Base-by-base conservation (phyloP, 1,140 invertebrate genomes). In the Nomia melanderi region DNA sequence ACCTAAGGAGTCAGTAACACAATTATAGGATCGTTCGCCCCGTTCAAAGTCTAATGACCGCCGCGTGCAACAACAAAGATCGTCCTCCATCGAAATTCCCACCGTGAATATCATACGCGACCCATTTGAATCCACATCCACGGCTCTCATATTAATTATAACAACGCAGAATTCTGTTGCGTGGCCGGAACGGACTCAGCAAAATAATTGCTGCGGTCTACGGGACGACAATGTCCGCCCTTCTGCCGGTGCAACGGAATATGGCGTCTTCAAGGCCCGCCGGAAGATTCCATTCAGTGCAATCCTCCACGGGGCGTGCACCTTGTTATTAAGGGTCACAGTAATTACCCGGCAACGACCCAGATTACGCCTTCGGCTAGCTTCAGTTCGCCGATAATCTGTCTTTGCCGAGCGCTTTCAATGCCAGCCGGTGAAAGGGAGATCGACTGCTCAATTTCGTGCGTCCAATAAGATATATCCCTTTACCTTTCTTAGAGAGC, bases 341-440 rank as follows among this genome's bases (percentile, higher is more conserved):
- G 50, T 59, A 66, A 80, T 77, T 65, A n/a, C 23, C 44, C 60
- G n/a, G 11, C 59, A 39, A 64, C 41, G 59, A 77, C 78, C 54
- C 54, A 71, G 27, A 80, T 80, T 80, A 60, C 39, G 14, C 27
- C 41, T 56, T 36, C 36, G 41, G 29, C 47, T 57, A 47, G 27
- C 54, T 69, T 69, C 33, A 9, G 54, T 71, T 65, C 44, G 33
- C 12, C 44, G 50, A 80, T 69, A 62, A 72, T 77, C 53, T 23
- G 39, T 56, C 36, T 64, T 27, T 33, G 25, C 44, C 25, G 39
- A 23, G 31, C 3, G 20, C 27, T 41, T 39, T 54, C 78, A 80
- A 80, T 80, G 60, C 54, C 54, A 41, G 2, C 31, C 23, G 44
- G 74, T 80, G 74, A 80, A 80, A 80, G 78, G 78, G 8, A 70